Evolutionary conservation across 2,113 vertebrate genomes (phyloP).

Genomic region (Halcyon malimbica): DNA sequence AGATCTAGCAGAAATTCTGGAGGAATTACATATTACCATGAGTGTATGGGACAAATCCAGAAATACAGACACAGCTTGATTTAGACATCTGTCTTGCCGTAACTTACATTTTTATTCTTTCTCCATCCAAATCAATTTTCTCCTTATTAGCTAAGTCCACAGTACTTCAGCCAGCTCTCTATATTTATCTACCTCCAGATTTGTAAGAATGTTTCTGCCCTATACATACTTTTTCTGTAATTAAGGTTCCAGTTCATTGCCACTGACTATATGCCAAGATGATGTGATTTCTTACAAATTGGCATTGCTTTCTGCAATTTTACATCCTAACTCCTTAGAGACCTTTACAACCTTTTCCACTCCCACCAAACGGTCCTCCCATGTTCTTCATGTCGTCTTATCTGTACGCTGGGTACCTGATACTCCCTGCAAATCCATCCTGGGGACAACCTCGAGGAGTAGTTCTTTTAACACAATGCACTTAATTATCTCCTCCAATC

Average conservation of each 20-base stretch:
- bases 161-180: background rate
- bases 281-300: background rate
- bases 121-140: background rate
- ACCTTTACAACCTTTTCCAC: background rate
- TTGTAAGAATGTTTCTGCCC: background rate
- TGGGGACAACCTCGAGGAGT: background rate
- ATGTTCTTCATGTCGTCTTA: background rate
- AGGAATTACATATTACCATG: background rate
- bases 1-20: background rate
- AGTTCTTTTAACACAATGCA: background rate
- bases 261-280: background rate
- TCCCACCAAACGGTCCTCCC: background rate
- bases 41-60: background rate
- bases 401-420: background rate
- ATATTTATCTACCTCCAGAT: background rate
- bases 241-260: background rate
- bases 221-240: background rate
- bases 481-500: constrained; percentile 1
- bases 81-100: background rate
- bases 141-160: background rate
- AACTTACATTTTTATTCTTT: background rate
- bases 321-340: background rate
- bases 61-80: background rate
- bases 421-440: background rate
- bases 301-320: background rate